A percentile compares a stretch with the other conserved stretches of the same genome.
These are phyloP conservation scores for Morbakka virulenta DNA, from an alignment of 30 jellyfish, hydroid and myxozoan genomes.

Conservation along the genomic window DNA sequence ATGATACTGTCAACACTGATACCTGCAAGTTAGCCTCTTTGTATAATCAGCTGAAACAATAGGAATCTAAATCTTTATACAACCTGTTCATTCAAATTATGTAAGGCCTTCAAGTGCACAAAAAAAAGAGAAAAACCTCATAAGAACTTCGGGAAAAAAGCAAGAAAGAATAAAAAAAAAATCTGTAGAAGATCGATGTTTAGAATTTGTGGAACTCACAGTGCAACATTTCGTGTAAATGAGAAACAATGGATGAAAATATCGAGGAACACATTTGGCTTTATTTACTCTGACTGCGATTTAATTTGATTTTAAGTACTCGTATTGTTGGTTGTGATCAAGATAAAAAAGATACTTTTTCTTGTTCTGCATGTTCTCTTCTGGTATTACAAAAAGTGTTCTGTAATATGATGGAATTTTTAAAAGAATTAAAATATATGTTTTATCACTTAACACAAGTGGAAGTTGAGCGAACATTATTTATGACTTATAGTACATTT, in stretches of 20 bases:
- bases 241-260: neutral
- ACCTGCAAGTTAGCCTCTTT: neutral
- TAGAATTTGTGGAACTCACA: too few relatives aligned
- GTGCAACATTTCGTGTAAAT: neutral
- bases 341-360: too few relatives aligned
- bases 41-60: neutral
- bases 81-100: neutral
- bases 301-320: neutral
- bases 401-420: too few relatives aligned
- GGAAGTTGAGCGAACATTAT: too few relatives aligned
- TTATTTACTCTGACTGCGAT: neutral
- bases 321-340: neutral
- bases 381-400: too few relatives aligned
- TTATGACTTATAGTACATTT: too few relatives aligned
- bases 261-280: neutral
- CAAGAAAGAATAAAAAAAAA: too few relatives aligned
- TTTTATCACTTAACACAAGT: too few relatives aligned
- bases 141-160: too few relatives aligned
- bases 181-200: too few relatives aligned
- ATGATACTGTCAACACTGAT: neutral
- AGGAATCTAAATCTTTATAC: neutral
- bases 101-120: neutral
- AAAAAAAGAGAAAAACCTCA: neutral
- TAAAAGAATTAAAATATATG: too few relatives aligned
- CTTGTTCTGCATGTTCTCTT: too few relatives aligned